phyloP scores from a whole-genome alignment of 2,888 invertebrate species.

The Ichneumon xanthorius region DNA sequence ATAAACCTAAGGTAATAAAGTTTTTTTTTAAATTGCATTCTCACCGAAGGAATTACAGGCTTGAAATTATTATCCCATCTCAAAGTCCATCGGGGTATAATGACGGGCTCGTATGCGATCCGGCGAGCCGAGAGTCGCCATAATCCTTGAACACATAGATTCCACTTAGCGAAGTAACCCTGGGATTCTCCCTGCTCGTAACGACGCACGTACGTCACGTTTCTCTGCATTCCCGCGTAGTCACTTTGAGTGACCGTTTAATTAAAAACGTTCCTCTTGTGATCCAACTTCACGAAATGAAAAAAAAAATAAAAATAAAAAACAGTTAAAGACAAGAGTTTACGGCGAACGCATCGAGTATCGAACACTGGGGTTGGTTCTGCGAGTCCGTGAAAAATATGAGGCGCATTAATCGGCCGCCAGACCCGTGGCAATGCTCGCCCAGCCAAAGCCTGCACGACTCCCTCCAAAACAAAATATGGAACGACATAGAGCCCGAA shows the following conservation, averaged over 20 bases:
- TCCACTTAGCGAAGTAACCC: slow-evolving; percentile 38
- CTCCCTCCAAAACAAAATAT: slow-evolving; percentile 3
- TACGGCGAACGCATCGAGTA: neutral
- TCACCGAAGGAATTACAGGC: neutral
- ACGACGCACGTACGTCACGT: slow-evolving; percentile 13
- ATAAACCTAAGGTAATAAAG: too few relatives aligned
- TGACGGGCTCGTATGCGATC: slow-evolving; percentile 44
- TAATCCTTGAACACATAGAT: slow-evolving; percentile 49
- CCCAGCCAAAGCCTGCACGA: neutral
- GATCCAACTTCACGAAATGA: neutral
- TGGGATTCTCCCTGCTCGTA: slow-evolving; percentile 6
- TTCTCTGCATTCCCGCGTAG: neutral
- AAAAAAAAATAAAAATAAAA: neutral
- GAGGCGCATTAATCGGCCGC: slow-evolving; percentile 39
- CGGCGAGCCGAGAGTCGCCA: slow-evolving; percentile 8
- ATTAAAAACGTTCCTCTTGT: neutral
- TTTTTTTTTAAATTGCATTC: too few relatives aligned
- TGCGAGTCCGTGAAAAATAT: slow-evolving; percentile 18
- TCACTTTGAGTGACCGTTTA: neutral
- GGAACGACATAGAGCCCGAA: neutral
- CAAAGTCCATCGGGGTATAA: neutral
- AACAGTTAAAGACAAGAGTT: neutral
- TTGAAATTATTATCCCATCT: slow-evolving; percentile 13
- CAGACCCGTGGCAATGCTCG: slow-evolving; percentile 8
- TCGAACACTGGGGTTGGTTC: neutral